Evolutionary conservation across 1,140 invertebrate species (phyloP), one percentile per base, ranked within the genome.

Genomic region (Pseudoatta argentina): DNA sequence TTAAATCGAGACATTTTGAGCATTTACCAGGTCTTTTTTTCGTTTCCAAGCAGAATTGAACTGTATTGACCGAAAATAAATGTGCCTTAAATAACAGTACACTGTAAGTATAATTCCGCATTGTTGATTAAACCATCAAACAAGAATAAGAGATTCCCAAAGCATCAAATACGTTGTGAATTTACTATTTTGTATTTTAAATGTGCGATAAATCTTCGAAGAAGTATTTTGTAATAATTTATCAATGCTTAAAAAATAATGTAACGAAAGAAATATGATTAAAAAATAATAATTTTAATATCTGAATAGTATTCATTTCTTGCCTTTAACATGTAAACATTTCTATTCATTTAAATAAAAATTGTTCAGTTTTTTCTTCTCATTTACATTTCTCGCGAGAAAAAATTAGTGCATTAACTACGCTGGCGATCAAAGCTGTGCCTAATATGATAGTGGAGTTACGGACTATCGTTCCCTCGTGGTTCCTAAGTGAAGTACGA

Each of bases 1-100:
- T 91, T 91, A 91, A 91, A 91, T 91, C 66, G 86, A 91, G 73
- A 91, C 66, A 86, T 64, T 91, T 85, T 69, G 59, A 83, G 64
- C 57, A 55, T 75, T 71, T 53, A 59, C 30, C 39, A 59, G 48
- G 2, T 24, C 66, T 78, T 87, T 57, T 71, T 39, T 39, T 27
- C 34, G n/a, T 39, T 82, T 83, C 21, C 64, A 18, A 57, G 34
- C 27, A 21, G 64, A 69, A 88, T 39, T 82, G 24, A 77, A 88
- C 34, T n/a, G 44, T 61, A 53, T 12, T 30, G 55, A 75, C 24
- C 6, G 10, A 83, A 73, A 30, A 61, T 34, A 14, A 57, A 18
- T 75, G 8, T 4, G 39, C 10, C 55, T 75, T 73, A 64, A 61
- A 75, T 61, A 75, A 83, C 18, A 24, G 2, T 8, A 21, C 3